phyloP scores from a whole-genome alignment of 2,888 invertebrate species.

The Octodonta nipae region DNA sequence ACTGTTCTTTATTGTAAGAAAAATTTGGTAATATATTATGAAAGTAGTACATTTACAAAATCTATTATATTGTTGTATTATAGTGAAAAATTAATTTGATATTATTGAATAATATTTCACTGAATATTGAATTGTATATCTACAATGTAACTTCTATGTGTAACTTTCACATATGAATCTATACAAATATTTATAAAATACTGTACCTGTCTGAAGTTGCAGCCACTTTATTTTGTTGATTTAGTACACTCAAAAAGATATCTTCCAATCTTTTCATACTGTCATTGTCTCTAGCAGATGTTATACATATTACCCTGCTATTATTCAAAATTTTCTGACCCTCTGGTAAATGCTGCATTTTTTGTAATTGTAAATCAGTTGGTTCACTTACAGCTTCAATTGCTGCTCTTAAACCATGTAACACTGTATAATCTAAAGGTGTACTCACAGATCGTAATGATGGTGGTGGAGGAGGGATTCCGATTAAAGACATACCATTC shows the following conservation, averaged over 20 bases:
- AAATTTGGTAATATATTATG: too few species aligned
- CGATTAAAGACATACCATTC: constrained; percentile 70
- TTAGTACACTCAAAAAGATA: constrained; percentile 67
- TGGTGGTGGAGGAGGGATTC: constrained; percentile 50
- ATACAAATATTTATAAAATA: constrained; percentile 4
- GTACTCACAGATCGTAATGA: constrained; percentile 38
- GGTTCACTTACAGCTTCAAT: constrained; percentile 74
- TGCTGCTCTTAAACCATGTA: constrained; percentile 74
- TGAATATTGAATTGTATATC: too few species aligned
- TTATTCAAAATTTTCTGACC: constrained; percentile 36
- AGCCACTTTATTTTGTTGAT: constrained; percentile 66
- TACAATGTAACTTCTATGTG: too few species aligned
- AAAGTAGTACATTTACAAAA: too few species aligned
- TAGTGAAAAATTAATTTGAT: too few species aligned
- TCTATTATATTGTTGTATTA: too few species aligned
- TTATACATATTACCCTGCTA: constrained; percentile 81
- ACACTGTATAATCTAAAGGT: constrained; percentile 54
- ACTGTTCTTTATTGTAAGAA: too few species aligned
- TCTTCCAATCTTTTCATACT: constrained; percentile 78
- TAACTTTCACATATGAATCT: too few species aligned
- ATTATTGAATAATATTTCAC: too few species aligned
- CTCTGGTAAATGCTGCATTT: constrained; percentile 31
- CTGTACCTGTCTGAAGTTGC: constrained; percentile 45
- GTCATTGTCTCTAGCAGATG: constrained; percentile 74
- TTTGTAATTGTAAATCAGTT: constrained; percentile 59